These are phyloP conservation scores for Heliothis subflexa DNA, from an alignment of 1,140 invertebrate species.

Conservation along the genomic window DNA sequence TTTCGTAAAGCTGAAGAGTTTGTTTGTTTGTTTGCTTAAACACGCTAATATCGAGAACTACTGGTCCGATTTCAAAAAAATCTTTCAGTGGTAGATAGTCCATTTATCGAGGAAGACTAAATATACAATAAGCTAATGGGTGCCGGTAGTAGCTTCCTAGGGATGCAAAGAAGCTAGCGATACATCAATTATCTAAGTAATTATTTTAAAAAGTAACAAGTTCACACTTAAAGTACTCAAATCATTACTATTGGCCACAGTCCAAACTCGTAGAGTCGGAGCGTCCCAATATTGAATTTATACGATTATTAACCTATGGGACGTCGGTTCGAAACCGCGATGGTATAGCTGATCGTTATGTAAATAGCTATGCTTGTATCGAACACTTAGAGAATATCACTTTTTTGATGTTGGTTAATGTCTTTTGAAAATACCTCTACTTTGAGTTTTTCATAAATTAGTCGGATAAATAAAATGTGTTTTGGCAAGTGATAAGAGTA, in stretches of 20 bases:
- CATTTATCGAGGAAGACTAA: too few relatives aligned
- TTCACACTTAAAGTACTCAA: neutral
- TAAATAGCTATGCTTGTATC: constrained; percentile 19
- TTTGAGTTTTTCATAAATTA: too few relatives aligned
- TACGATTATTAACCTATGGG: constrained; percentile 46
- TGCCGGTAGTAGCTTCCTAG: too few relatives aligned
- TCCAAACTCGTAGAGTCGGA: constrained; percentile 38
- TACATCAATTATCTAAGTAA: neutral
- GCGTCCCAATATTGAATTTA: constrained; percentile 43
- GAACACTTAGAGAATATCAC: neutral
- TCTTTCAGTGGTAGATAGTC: too few relatives aligned
- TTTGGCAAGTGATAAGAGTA: too few relatives aligned
- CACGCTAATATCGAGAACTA: too few relatives aligned
- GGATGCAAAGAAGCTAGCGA: too few relatives aligned
- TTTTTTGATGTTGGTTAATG: constrained; percentile 1
- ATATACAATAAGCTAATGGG: too few relatives aligned
- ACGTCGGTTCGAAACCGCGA: neutral
- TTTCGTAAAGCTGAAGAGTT: too few relatives aligned
- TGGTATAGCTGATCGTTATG: constrained; percentile 33
- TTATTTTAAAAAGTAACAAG: neutral
- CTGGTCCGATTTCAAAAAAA: too few relatives aligned
- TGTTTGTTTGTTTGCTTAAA: too few relatives aligned
- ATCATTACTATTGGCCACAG: constrained; percentile 38
- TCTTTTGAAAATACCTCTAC: neutral
- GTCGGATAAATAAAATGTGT: too few relatives aligned